These are phyloP conservation scores for Liposcelis brunnea DNA, from an alignment of 2,888 invertebrate genomes.

Conservation along the genomic window DNA sequence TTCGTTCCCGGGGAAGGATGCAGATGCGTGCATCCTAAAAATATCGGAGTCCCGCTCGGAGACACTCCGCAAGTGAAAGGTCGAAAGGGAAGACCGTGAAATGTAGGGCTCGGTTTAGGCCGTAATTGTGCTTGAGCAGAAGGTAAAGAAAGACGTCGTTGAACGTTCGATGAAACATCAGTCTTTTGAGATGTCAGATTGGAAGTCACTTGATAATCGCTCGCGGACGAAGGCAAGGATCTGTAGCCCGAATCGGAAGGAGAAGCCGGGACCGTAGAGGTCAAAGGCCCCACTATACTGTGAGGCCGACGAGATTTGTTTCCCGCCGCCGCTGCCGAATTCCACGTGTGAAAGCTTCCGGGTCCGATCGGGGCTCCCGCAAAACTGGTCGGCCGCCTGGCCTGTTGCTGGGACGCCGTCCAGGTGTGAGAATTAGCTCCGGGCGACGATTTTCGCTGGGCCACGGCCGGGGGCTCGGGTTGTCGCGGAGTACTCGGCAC, in stretches of 20 bases:
- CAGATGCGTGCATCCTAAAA: conserved; percentile 15
- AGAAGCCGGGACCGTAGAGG: conserved; percentile 16
- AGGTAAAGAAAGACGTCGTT: conserved; percentile 36
- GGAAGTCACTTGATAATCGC: conserved; percentile 40
- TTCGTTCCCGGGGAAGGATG: conserved; percentile 11
- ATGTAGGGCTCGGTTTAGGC: conserved; percentile 44
- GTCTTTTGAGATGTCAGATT: conserved; percentile 5
- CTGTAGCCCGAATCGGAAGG: conserved; percentile 34
- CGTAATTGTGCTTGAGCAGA: conserved; percentile 31
- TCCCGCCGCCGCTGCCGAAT: background rate
- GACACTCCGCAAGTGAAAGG: conserved; percentile 28
- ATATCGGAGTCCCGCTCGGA: conserved; percentile 28
- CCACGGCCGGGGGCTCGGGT: background rate
- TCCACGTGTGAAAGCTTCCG: conserved; percentile 11
- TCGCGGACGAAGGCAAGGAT: conserved; percentile 39
- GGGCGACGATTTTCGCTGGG: conserved; percentile 9
- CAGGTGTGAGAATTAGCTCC: conserved; percentile 13
- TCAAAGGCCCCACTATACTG: conserved; percentile 22
- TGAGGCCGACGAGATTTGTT: conserved; percentile 22
- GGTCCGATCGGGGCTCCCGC: conserved; percentile 13
- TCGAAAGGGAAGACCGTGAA: conserved; percentile 37
- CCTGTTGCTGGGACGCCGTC: conserved; percentile 7
- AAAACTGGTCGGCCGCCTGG: conserved; percentile 13
- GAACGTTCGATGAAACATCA: conserved; percentile 22
- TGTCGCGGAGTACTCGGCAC: conserved; percentile 11